phyloP scores from a whole-genome alignment of 2,797 vertebrate genomes.

The Helarctos malayanus region DNA sequence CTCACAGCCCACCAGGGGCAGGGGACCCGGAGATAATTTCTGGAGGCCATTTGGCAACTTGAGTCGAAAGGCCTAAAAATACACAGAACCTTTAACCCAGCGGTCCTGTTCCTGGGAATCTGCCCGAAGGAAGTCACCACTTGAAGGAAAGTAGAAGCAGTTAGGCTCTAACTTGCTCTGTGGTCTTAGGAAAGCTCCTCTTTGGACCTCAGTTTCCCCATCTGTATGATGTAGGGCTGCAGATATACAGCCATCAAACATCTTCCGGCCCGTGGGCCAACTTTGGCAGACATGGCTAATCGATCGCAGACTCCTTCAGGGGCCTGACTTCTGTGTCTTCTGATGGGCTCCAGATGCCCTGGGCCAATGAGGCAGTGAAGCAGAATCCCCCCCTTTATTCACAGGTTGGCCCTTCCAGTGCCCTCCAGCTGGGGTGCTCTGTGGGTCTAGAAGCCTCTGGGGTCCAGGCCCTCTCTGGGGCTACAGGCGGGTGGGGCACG shows the following conservation, averaged over 20 bases:
- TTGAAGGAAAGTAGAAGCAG: background rate
- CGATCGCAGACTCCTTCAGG: background rate
- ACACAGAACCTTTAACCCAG: background rate
- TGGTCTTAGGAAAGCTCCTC: background rate
- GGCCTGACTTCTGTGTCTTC: background rate
- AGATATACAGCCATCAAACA: background rate
- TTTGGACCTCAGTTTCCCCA: background rate
- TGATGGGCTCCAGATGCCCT: background rate
- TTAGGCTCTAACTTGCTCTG: background rate
- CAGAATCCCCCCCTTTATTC: background rate
- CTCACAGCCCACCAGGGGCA: background rate
- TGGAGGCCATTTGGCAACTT: background rate
- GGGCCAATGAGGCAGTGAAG: background rate
- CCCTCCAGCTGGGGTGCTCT: background rate
- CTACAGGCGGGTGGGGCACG: background rate
- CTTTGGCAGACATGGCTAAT: background rate
- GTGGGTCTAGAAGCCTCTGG: background rate
- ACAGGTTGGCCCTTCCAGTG: background rate
- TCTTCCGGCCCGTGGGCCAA: background rate
- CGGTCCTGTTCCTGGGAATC: background rate
- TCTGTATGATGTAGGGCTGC: background rate
- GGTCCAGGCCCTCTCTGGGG: background rate
- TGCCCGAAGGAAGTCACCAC: background rate
- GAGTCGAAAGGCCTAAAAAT: constrained; percentile 59
- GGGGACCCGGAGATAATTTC: background rate